Evolutionary conservation across 2,888 invertebrate species (phyloP), one percentile per base, ranked within the genome.

Genomic region (Calameuta idolon): DNA sequence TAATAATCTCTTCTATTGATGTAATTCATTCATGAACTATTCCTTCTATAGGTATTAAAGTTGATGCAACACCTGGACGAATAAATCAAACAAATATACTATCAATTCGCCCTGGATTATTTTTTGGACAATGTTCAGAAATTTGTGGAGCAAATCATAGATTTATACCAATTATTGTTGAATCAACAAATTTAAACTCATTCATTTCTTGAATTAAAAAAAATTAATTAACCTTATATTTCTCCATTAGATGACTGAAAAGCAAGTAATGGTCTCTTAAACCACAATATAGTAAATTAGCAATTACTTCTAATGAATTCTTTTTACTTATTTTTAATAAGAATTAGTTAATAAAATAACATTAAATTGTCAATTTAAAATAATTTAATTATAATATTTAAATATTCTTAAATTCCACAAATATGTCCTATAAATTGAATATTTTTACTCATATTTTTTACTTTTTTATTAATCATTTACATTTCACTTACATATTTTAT

Each of bases 121-220:
- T 93, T 91, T 96, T 92, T 92, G 95, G 96, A 0, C 95, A 96
- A 94, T 96, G 96, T 90, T 96, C 96, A 85, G 96, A 96, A 94
- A 96, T 96, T 93, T 96, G 96, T 92, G 96, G 96, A 0, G 94
- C 94, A 77, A 96, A 96, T 90, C 96, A 96, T 91, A 95, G 95
- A 79, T 96, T 96, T 94, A 96, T 96, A 92, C 96, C 95, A 69
- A 95, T 96, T 93, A 93, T 94, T 80, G 90, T 95, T 87, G 94
- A 95, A 94, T 93, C 93, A 87, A 92, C 93, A 76, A 91, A 92
- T 80, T 3, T 33, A 3, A 1, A 33, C 1, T 33, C 33, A 3
- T 33, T 33, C 3, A 33, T 33, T 33, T 3, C 33, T 3, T 33
- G 33, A 33, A 33, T 33, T 33, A 33, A 33, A 33, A 31, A 1